Evolutionary conservation across 2,888 invertebrate genomes (phyloP).

Genomic region (Phasia obesa): DNA sequence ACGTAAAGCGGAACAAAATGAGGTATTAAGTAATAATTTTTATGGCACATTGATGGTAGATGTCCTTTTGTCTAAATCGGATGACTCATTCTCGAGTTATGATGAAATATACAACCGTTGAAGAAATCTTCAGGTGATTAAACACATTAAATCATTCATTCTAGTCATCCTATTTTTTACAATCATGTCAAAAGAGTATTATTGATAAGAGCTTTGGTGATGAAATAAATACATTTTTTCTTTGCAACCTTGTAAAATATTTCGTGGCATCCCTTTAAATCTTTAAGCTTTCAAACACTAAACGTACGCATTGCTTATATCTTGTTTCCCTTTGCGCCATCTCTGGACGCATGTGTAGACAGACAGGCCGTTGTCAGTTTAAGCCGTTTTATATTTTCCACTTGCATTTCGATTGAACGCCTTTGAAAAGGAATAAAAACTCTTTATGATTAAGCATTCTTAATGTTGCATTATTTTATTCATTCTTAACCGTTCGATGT

Average conservation of each 20-base stretch:
- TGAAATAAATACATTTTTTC: no score
- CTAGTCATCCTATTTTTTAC: no score
- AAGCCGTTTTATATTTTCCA: conserved; percentile 51
- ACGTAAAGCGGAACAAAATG: no score
- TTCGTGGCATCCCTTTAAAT: conserved; percentile 14
- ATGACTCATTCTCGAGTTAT: no score
- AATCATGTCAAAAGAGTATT: no score
- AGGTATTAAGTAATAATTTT: no score
- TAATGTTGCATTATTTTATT: conserved; percentile 29
- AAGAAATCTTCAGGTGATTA: no score
- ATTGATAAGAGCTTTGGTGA: no score
- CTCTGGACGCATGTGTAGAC: conserved; percentile 62
- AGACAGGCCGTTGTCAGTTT: conserved; percentile 62
- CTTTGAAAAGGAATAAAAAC: neutral
- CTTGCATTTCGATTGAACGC: conserved; percentile 42
- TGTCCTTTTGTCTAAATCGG: no score
- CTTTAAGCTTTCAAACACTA: conserved; percentile 3
- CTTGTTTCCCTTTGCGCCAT: conserved; percentile 5
- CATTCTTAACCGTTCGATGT: conserved; percentile 10
- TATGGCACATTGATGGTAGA: no score
- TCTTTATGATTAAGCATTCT: conserved; percentile 40
- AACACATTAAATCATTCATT: no score
- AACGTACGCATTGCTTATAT: conserved; percentile 15
- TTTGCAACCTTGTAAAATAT: neutral
- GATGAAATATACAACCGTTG: no score